Percentiles rank a stretch among this genome's conserved stretches.
These are phyloP conservation scores for Electrophaes corylata DNA, from an alignment of 2,888 invertebrate genomes.

Conservation along the genomic window DNA sequence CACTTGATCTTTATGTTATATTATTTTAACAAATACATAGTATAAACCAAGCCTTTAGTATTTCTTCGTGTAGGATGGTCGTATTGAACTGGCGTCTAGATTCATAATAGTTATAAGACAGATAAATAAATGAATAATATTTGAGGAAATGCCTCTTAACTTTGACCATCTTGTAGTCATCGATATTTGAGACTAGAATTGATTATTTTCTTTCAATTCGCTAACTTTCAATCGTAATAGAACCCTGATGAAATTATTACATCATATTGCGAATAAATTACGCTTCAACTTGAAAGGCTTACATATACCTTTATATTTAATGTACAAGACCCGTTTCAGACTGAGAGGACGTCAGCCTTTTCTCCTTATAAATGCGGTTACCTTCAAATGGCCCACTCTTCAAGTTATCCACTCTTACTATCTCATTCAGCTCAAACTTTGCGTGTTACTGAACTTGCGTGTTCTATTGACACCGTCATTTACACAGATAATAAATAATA, in stretches of 20 bases:
- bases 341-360: slow-evolving; percentile 18
- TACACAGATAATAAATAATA: too few species aligned
- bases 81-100: too few species aligned
- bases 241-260: slow-evolving; percentile 7
- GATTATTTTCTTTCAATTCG: too few species aligned
- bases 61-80: too few species aligned
- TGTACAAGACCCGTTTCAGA: slow-evolving; percentile 10
- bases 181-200: too few species aligned
- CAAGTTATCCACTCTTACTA: slow-evolving; percentile 10
- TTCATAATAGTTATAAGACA: too few species aligned
- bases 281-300: slow-evolving; percentile 10
- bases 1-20: too few species aligned
- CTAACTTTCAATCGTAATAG: neutral
- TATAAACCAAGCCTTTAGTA: too few species aligned
- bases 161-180: too few species aligned
- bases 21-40: too few species aligned
- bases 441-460: slow-evolving; percentile 2
- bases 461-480: slow-evolving; percentile 8
- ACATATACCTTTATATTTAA: slow-evolving; percentile 3
- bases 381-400: slow-evolving; percentile 12
- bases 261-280: slow-evolving; percentile 11
- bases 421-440: slow-evolving; percentile 11
- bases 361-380: slow-evolving; percentile 19
- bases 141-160: too few species aligned
- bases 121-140: too few species aligned